phyloP scores from a whole-genome alignment of 2,888 invertebrate species.

The Rhaphigaster nebulosa region DNA sequence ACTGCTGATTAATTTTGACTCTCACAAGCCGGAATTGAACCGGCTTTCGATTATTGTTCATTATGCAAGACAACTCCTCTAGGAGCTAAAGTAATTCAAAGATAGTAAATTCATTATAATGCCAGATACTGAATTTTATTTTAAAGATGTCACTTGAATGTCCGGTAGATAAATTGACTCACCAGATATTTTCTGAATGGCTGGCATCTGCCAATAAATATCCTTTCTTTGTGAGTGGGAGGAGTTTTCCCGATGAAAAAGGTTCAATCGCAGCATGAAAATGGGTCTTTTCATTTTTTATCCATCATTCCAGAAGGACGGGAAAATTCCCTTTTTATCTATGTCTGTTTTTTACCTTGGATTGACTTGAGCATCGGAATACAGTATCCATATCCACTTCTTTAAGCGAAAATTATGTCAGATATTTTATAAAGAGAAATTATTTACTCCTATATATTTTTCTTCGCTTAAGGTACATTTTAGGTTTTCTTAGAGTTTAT shows the following conservation, averaged over 20 bases:
- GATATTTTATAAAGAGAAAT: neutral
- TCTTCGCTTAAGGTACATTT: neutral
- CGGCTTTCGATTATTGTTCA: too few species aligned
- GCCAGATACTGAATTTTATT: neutral
- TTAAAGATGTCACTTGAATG: neutral
- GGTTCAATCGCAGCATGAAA: constrained; percentile 13
- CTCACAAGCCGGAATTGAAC: too few species aligned
- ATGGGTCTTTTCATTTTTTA: constrained; percentile 1
- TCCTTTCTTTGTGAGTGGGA: neutral
- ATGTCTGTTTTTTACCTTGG: neutral
- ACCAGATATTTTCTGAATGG: neutral
- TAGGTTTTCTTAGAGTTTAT: neutral
- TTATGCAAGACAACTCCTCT: too few species aligned
- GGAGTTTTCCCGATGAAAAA: neutral
- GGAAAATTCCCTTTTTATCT: constrained; percentile 35
- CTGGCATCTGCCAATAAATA: neutral
- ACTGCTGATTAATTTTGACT: too few species aligned
- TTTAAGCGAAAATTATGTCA: neutral
- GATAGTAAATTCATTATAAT: too few species aligned
- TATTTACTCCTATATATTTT: neutral
- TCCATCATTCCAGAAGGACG: constrained; percentile 2
- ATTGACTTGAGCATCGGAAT: neutral
- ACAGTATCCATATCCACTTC: constrained; percentile 11
- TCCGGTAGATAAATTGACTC: neutral
- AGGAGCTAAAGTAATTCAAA: too few species aligned